These are phyloP conservation scores for Geotrypetes seraphini DNA, from an alignment of 2,797 vertebrate species.

Conservation along the genomic window DNA sequence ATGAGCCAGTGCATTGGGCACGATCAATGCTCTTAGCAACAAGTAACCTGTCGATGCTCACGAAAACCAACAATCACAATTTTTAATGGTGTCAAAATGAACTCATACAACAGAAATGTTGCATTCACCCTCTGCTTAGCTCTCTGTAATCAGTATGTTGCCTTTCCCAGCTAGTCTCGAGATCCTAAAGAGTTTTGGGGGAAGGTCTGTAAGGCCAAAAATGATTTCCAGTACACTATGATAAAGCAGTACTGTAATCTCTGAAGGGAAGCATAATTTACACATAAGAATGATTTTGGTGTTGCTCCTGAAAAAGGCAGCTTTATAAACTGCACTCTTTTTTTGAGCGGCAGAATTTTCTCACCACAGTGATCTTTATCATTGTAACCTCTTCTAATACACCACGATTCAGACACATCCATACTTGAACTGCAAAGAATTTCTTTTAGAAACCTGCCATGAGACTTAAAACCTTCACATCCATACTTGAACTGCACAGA, in stretches of 20 bases:
- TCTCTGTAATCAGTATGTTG: too few relatives aligned
- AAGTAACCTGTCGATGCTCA: too few relatives aligned
- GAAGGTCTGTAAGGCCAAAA: slow-evolving; percentile 42
- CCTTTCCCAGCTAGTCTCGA: slow-evolving; percentile 16
- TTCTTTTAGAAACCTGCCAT: too few relatives aligned
- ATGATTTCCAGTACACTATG: slow-evolving; percentile 64
- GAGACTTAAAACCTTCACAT: too few relatives aligned
- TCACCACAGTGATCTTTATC: neutral
- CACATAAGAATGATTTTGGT: slow-evolving; percentile 60
- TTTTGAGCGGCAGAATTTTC: slow-evolving; percentile 20
- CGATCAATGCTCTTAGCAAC: slow-evolving; percentile 7
- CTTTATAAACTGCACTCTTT: slow-evolving; percentile 19
- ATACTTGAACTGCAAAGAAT: too few relatives aligned
- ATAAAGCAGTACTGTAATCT: slow-evolving; percentile 58
- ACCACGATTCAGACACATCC: too few relatives aligned
- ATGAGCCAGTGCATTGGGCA: slow-evolving; percentile 26
- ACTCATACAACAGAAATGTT: too few relatives aligned
- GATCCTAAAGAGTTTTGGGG: slow-evolving; percentile 37
- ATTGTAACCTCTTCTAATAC: too few relatives aligned
- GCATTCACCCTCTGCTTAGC: too few relatives aligned
- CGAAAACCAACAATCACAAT: too few relatives aligned
- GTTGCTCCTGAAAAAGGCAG: slow-evolving; percentile 53
- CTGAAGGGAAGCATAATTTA: slow-evolving; percentile 62
- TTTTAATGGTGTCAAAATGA: too few relatives aligned
- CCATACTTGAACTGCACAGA: too few relatives aligned